Evolutionary conservation across 2,888 invertebrate species (phyloP), one percentile per base, ranked within the genome.

Genomic region (Oscheius sp.): DNA sequence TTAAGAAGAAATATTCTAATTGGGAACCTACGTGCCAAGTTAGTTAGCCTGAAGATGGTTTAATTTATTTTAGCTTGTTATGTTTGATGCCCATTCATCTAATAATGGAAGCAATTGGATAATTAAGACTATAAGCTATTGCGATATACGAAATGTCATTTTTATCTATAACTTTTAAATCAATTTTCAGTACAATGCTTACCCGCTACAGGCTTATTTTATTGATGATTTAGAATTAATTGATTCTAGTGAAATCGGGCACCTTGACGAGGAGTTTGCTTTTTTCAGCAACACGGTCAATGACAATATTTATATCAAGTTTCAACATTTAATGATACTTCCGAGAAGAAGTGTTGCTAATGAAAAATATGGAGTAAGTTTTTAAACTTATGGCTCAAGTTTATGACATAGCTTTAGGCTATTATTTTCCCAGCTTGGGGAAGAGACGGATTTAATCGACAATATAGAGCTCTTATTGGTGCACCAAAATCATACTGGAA

Each of bases 1-100:
- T 64, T 17, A 64, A 64, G 33, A 48, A 48, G 6, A 64, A 64
- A 33, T 64, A 64, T 33, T 33, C 33, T 6, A 25, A 31, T 3
- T 64, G 64, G 64, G 34, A 27, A 15, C 64, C 64, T n/a, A 48
- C 64, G 1, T 25, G 27, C 17, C 64, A 64, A 34, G 50, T 64
- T 33, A 8, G 3, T 34, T 34, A 8, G 2, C 15, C 23, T 57
- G 3, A n/a, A n/a, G 17, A 37, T 15, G 10, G 3, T 57, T 33
- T 25, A 2, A 23, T 15, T 34, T 12, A 15, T 58, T 64, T 6
- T 23, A 64, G 64, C 48, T 64, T 20, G 50, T 64, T n/a, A 50
- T 48, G 50, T 64, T 64, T 20, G 48, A 46, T 34, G 64, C 64
- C 20, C 31, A 33, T 20, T 48, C 64, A 1, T 12, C 10, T 12